A percentile compares a stretch with the other conserved stretches of the same genome.
Evolutionary conservation across 2,113 vertebrate species (phyloP).

Genomic region (Cavia aperea): DNA sequence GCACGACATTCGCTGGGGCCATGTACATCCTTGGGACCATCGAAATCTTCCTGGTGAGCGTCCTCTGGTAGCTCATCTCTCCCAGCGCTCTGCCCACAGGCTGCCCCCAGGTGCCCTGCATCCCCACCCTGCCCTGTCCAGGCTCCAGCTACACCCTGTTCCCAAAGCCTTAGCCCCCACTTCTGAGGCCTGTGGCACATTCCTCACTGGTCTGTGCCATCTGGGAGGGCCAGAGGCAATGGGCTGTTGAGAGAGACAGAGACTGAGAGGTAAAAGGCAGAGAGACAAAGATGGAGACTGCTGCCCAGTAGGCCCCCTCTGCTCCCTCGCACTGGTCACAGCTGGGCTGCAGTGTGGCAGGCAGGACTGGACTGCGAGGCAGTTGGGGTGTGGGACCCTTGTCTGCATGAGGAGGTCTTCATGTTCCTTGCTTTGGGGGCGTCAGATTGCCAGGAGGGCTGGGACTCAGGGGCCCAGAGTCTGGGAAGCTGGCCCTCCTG

Average conservation of each 20-base stretch:
- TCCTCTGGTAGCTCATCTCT: rapidly evolving
- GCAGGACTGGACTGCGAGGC: not conserved
- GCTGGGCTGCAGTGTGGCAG: not conserved
- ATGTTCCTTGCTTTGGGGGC: not conserved
- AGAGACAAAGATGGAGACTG: not conserved
- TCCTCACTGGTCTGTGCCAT: not conserved
- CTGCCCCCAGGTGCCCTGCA: not conserved
- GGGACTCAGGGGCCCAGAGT: not conserved
- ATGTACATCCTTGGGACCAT: conserved; percentile 99
- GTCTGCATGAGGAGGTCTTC: not conserved
- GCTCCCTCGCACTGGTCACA: not conserved
- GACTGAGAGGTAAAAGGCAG: not conserved
- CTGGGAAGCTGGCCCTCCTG: not conserved
- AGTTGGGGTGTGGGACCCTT: not conserved
- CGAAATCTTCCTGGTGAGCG: conserved; percentile 93
- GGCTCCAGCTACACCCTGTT: not conserved
- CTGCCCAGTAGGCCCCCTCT: not conserved
- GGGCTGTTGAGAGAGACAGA: not conserved
- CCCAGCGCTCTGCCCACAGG: not conserved
- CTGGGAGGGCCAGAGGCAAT: not conserved
- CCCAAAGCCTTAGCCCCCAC: not conserved
- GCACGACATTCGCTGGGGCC: conserved; percentile 95
- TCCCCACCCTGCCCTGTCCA: not conserved
- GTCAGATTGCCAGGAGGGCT: not conserved
- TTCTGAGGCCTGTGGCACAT: not conserved